Evolutionary conservation across 2,888 invertebrate genomes (phyloP), one percentile per base, ranked within the genome.

Genomic region (Minunthozetes semirufus): DNA sequence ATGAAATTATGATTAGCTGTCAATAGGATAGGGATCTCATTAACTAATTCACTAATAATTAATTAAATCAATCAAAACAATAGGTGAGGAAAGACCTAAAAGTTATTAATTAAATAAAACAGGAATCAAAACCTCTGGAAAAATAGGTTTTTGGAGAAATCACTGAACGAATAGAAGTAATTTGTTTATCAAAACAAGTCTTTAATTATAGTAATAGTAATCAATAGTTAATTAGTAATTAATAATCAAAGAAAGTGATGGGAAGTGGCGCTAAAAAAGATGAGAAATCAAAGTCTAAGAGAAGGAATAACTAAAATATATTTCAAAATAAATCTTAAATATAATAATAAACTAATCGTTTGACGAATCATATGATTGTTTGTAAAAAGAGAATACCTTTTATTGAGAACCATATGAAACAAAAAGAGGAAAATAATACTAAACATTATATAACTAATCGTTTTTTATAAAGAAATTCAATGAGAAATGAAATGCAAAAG

Each of bases 391-490:
- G 27, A 61, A 61, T 61, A 61, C 61, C 61, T 29, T 61, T 61
- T 29, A 61, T 61, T 61, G 27, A 61, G 27, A 61, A 61, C 61
- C 29, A 22, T 15, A 61, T 29, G 61, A 27, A 33, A 33, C 33
- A 61, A 11, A 61, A 19, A 33, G n/a, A 33, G 33, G 3, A 53
- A 61, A 61, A 61, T 61, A 61, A 61, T 61, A 61, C 61, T 61
- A 61, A 61, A 61, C 22, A 61, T 61, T 33, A 33, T 61, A 61
- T 61, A 61, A 61, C 61, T 61, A 61, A 27, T 53, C 3, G 19
- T n/a, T 53, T 33, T 61, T 29, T 29, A 61, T 61, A 61, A 61
- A 11, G 19, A 13, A 61, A 29, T 27, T 11, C 0, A 19, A 22
- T 61, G 19, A 4, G 17, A 8, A 19, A 22, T 61, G 19, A 4